phyloP scores from a whole-genome alignment of 2,797 vertebrate genomes.

The Cyclura pinguis region DNA sequence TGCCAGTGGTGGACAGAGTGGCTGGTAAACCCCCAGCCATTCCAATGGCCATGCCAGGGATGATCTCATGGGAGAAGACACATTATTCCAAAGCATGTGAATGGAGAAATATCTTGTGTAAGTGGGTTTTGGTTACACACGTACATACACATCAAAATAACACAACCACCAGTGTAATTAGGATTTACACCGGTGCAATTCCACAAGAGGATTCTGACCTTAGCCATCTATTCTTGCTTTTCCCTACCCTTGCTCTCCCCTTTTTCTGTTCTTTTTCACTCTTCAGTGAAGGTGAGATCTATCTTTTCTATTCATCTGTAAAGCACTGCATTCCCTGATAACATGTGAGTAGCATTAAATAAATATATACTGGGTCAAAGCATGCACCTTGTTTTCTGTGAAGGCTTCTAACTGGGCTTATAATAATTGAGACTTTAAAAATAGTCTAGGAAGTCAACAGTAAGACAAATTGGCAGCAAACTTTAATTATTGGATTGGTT shows the following conservation, averaged over 20 bases:
- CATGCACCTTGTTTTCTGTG: neutral
- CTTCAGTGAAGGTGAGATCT: too few species aligned
- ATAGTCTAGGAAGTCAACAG: slow-evolving; percentile 1
- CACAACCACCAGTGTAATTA: too few species aligned
- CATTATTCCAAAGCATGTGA: too few species aligned
- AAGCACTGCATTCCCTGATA: neutral
- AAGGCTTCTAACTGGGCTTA: slow-evolving; percentile 30
- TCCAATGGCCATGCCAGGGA: too few species aligned
- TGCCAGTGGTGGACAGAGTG: too few species aligned
- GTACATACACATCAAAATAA: too few species aligned
- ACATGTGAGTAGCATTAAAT: neutral
- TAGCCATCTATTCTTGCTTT: neutral
- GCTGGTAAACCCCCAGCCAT: too few species aligned
- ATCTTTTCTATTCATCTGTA: neutral
- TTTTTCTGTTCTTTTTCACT: neutral
- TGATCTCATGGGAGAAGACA: too few species aligned
- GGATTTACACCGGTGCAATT: too few species aligned
- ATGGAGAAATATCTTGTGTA: neutral
- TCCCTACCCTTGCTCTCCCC: neutral
- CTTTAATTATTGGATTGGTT: slow-evolving; percentile 56
- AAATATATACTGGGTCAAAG: neutral
- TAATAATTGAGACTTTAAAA: slow-evolving; percentile 16
- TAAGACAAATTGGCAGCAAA: slow-evolving; percentile 26
- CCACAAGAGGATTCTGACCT: too few species aligned
- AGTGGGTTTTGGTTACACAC: neutral